Base-by-base conservation (phyloP, 1,140 invertebrate genomes). In the Adoxophyes honmai region DNA sequence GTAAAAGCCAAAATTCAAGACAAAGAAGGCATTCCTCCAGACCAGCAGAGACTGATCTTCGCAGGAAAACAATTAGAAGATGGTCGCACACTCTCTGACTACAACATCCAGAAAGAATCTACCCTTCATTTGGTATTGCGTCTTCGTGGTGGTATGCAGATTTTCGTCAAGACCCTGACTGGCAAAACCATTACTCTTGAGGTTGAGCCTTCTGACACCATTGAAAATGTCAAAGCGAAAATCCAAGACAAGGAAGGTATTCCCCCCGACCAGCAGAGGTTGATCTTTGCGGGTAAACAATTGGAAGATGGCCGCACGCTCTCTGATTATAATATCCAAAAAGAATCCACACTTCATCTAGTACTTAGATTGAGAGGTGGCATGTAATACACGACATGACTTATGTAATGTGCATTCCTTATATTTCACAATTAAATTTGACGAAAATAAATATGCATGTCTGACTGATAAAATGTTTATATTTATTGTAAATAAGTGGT, bases 141-240 rank as follows among this genome's bases (percentile, higher is more conserved):
- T 48, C 42, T 48, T 5, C 42, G 42, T 28, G 42, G 42, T 28
- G 42, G 42, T 48, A 48, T 48, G 42, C 42, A 48, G 18, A 48
- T 48, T 18, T 48, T 48, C 11, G 42, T 48, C 0, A 48, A 48
- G 21, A 48, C 42, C 16, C n/a, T 48, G 4, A 48, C 42, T 48
- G 42, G 42, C 42, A 48, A 48, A 4, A 48, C 42, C 9, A 48
- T 48, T 4, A 48, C 42, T 1, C 42, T 48, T 28, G 42, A 48
- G 10, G 42, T 48, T 13, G 42, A 48, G n/a, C 16, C 42, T 48
- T 48, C 42, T 21, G 42, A 48, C 3, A 48, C 42, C 9, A 48
- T 48, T 33, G 42, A 48, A 8, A 48, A 48, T 48, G 42, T 48
- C 0, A 48, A 48, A 9, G 42, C 42, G 4, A 48, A 48, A 21